These are phyloP conservation scores for Scaptomyza caliginosa DNA, from an alignment of 2,888 invertebrate species.

Conservation along the genomic window DNA sequence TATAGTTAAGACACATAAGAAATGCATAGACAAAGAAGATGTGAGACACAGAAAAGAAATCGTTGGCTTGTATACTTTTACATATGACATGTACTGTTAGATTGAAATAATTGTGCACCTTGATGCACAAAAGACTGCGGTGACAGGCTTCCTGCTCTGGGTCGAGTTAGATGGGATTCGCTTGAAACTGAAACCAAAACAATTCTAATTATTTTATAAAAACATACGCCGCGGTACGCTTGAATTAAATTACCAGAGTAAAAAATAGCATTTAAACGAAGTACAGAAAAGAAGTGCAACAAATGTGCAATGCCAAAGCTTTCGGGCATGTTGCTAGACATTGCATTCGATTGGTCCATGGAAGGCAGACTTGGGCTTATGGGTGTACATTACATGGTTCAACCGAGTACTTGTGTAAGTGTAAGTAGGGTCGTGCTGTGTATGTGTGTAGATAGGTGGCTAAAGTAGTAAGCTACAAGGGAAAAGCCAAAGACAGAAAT, in stretches of 20 bases:
- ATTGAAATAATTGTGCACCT: conserved; percentile 37
- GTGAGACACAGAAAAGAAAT: conserved; percentile 21
- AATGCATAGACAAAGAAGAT: conserved; percentile 16
- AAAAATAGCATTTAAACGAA: conserved; percentile 37
- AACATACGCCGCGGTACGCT: conserved; percentile 58
- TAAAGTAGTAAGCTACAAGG: neutral
- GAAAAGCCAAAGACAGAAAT: conserved; percentile 52
- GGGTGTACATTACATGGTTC: conserved; percentile 51
- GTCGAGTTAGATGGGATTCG: conserved; percentile 46
- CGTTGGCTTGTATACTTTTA: conserved; percentile 1
- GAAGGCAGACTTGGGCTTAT: conserved; percentile 35
- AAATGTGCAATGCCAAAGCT: conserved; percentile 47
- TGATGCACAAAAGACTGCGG: conserved; percentile 52
- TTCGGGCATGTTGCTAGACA: conserved; percentile 37
- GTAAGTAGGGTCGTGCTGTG: neutral
- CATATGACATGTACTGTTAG: conserved; percentile 57
- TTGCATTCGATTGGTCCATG: conserved; percentile 44
- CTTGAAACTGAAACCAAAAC: conserved; percentile 67
- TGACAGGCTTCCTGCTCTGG: conserved; percentile 69
- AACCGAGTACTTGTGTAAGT: neutral
- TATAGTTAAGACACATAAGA: conserved; percentile 29
- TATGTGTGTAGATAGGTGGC: conserved; percentile 2
- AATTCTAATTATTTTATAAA: conserved; percentile 75
- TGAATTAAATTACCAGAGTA: conserved; percentile 74
- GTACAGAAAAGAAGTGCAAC: conserved; percentile 56